Evolutionary conservation across 30 jellyfish, hydroid and myxozoan species (phyloP).

Genomic region (Rhopilema esculentum): DNA sequence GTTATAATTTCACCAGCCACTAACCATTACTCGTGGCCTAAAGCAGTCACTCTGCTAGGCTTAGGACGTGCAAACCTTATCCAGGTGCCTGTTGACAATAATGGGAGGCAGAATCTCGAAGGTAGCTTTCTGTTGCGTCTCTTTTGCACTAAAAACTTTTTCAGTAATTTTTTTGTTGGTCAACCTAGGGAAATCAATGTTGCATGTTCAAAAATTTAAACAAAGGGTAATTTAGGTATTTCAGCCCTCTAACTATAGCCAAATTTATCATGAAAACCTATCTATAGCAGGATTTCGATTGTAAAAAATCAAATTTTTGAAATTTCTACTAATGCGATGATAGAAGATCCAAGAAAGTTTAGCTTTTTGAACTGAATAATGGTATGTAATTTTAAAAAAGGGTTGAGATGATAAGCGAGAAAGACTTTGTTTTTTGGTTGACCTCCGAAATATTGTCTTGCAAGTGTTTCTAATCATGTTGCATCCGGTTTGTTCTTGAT

Average conservation of each 20-base stretch:
- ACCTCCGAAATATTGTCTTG: not conserved
- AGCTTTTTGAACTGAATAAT: too few relatives aligned
- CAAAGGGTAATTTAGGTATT: too few relatives aligned
- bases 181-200: not conserved
- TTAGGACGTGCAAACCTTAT: slow-evolving; percentile 48
- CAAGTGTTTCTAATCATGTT: not conserved
- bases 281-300: too few relatives aligned
- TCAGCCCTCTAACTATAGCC: too few relatives aligned
- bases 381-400: too few relatives aligned
- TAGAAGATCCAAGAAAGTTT: too few relatives aligned
- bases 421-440: too few relatives aligned
- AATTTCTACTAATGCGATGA: too few relatives aligned
- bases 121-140: not conserved
- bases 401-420: too few relatives aligned
- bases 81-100: slow-evolving; percentile 49
- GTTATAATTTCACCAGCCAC: slow-evolving; percentile 66
- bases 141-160: not conserved
- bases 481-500: not conserved
- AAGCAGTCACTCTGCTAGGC: slow-evolving; percentile 73
- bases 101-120: slow-evolving; percentile 43
- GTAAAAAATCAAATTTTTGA: too few relatives aligned
- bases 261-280: too few relatives aligned
- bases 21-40: slow-evolving; percentile 74
- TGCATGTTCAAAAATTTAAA: too few relatives aligned
- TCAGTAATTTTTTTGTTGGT: not conserved